Evolutionary conservation across 2,113 vertebrate species (phyloP), one percentile per base, ranked within the genome.

Genomic region (Oreochromis niloticus): DNA sequence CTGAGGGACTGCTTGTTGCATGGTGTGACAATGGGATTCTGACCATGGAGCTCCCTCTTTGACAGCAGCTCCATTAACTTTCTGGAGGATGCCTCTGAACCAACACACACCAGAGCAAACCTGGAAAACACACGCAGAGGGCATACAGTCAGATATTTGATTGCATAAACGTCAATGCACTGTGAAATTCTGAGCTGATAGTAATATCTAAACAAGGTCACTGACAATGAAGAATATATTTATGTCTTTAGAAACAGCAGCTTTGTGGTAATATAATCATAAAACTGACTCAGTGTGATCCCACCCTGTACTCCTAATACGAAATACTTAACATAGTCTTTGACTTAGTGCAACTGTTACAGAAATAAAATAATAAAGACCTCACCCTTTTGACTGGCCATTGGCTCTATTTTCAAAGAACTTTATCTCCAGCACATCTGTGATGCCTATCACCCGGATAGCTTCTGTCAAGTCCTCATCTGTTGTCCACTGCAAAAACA

Each of bases 341-440:
- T 48, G 1, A 57, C n/a, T 52, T 30, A 5, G 3, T n/a, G 4
- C 2, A 78, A 36, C 36, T 4, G 19, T 13, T 1, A 48, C 3
- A 39, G 4, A 85, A 2, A 55, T 46, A 73, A 73, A 7, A 82
- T 6, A 59, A 57, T 22, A 8, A 80, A 81, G 6, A 17, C 4
- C 97, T 97, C 95, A 99, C 99, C 99, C 99, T 94, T 99, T 99
- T 50, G 98, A 99, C 90, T 99, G 99, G 89, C 99, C 99, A 95
- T 99, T 99, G 93, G 99, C 98, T 89, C 99, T 95, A 94, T 99
- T 99, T 96, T 99, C 99, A 97, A 99, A 99, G 95, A 99, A 99
- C 93, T 99, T 99, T 90, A 99, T 99, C 96, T 99, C 99, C 93
- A 99, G 96, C 95, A 99, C 97, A 95, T 99, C 99, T 95, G 97